Evolutionary conservation across 2,888 invertebrate genomes (phyloP), one percentile per base, ranked within the genome.

Genomic region (Mythimna loreyi): DNA sequence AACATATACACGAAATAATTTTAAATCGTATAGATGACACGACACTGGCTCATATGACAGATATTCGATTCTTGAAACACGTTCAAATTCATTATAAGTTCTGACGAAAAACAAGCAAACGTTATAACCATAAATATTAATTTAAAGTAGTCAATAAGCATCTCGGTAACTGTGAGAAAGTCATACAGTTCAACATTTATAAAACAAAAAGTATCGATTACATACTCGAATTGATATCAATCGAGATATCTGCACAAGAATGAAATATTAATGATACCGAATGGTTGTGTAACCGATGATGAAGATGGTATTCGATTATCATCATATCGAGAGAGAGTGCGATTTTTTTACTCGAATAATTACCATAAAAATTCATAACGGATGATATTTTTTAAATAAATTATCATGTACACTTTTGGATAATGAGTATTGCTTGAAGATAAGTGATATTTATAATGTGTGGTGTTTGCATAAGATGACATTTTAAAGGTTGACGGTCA

Each of bases 271-370:
- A 88, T 85, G 81, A 85, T 83, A 53, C 49, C 83, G 82, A n/a
- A 81, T 83, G 72, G 78, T 87, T 87, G 75, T 85, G 84, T 85
- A 86, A 88, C 82, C 75, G 82, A 84, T 86, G 85, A 87, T 88
- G 86, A 87, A 89, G 86, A 88, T 85, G 85, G 86, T 83, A 83
- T 83, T 82, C 83, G 82, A 88, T 89, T 88, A 88, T 86, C 80
- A 78, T 87, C 87, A 88, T 79, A 82, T 78, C 78, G 70, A 75
- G 83, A 84, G 84, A 87, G 82, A 85, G 85, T 82, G 82, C 55
- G 66, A 75, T 71, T 82, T 85, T 86, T 83, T 79, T 75, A 81
- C 81, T 72, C 74, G 79, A 80, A 81, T 82, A 80, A 84, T 86
- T 80, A 80, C 63, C 80, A 76, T 84, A 80, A 84, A 82, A 81